Percentiles rank a stretch among this genome's conserved stretches.
phyloP scores from a whole-genome alignment of 2,113 vertebrate species.

The Benitochromis conjunctus region DNA sequence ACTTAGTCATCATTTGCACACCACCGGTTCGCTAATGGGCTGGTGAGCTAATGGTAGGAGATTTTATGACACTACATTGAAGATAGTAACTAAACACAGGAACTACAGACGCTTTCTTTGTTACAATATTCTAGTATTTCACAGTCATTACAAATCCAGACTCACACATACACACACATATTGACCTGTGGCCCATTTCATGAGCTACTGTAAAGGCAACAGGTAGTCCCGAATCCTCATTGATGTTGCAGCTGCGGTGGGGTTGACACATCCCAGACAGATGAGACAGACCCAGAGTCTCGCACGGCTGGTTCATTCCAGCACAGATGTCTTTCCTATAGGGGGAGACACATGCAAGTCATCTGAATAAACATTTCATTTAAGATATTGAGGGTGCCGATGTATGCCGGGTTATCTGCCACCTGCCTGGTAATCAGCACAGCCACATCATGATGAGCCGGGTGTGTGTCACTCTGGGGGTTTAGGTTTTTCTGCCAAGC shows the following conservation, averaged over 20 bases:
- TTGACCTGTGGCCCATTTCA: slow-evolving; percentile 94
- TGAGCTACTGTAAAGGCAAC: slow-evolving; percentile 95
- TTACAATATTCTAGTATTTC: neutral
- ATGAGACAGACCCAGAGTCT: slow-evolving; percentile 94
- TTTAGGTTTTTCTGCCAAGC: slow-evolving; percentile 98
- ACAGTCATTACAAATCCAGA: neutral
- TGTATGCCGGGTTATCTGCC: neutral
- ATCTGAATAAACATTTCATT: neutral
- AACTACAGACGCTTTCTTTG: neutral
- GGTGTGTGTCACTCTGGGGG: slow-evolving; percentile 90
- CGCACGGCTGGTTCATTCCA: slow-evolving; percentile 89
- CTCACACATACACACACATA: neutral
- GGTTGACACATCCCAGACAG: slow-evolving; percentile 98
- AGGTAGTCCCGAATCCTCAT: slow-evolving; percentile 94
- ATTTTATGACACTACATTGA: neutral
- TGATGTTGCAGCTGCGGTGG: slow-evolving; percentile 95
- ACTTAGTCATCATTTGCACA: slow-evolving; percentile 4
- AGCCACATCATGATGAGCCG: slow-evolving; percentile 92
- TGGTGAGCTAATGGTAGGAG: neutral
- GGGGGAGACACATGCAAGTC: neutral
- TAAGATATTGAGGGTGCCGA: neutral
- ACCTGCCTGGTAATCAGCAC: slow-evolving; percentile 88
- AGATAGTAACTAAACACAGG: neutral
- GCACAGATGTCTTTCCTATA: slow-evolving; percentile 94
- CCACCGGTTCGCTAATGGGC: neutral